Base-by-base conservation (phyloP, 2,797 vertebrate genomes). In the Anableps anableps region DNA sequence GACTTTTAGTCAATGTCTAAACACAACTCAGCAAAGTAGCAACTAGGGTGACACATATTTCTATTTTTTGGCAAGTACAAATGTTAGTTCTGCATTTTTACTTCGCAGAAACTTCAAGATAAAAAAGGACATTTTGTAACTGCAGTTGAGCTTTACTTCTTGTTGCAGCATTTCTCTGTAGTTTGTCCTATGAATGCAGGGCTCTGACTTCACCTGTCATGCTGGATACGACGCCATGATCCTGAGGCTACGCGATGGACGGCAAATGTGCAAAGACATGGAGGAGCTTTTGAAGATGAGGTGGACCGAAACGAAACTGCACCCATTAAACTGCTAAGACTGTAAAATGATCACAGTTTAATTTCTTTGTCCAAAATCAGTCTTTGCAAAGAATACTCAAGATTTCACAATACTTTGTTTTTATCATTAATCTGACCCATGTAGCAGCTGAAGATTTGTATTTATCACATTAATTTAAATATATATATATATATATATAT, bases 261-360 rank as follows among this genome's bases (percentile, higher is more conserved):
- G 96, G 80, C 97, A 95, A 80, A 97, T 97, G 96, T 98, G 97
- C 95, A 99, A 99, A 92, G 98, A 99, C 4, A 90, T 98, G 93
- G 98, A 99, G 83, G 98, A 99, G 66, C 95, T 99, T 82, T 95
- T 99, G 58, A 97, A 96, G 84, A 97, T 98, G 95, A 98, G 98
- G 98, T 90, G 82, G 43, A 9, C 14, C 48, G 8, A 77, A 81
- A 72, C 48, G 1, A 8, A 75, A 79, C 75, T 62, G 10, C 26
- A 19, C 80, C 7, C 5, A 47, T 76, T 10, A 21, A 74, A 29
- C 38, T n/a, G 4, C 0, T 0, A 31, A 43, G 38, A 64, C 50
- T 53, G 2, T 11, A 1, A 80, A 77, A 45, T 73, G 19, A 14
- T 47, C 41, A 34, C 9, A 85, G 43, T 41, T n/a, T 13, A n/a